A percentile compares a stretch with the other conserved stretches of the same genome.
phyloP scores from a whole-genome alignment of 2,888 invertebrate species.

The Drosophila anceps region DNA sequence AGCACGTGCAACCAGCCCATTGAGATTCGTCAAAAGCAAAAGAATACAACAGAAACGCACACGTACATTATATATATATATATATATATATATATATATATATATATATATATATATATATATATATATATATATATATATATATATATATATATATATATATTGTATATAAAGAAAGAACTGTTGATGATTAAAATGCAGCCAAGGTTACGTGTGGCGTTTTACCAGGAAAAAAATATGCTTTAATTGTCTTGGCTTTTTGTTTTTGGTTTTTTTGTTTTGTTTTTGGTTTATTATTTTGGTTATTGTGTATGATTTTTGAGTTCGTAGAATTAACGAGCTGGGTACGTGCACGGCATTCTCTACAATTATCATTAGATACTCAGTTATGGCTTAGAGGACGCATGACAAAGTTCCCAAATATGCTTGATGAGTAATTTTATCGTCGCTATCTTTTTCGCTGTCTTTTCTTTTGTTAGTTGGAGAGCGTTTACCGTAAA shows the following conservation, averaged over 20 bases:
- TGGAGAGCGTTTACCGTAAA: conserved; percentile 50
- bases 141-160: neutral
- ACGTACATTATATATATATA: neutral
- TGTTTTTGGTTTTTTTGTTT: conserved; percentile 18
- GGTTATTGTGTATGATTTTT: conserved; percentile 70
- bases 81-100: neutral
- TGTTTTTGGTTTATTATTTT: conserved; percentile 13
- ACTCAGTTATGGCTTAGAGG: conserved; percentile 25
- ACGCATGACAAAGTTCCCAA: conserved; percentile 59
- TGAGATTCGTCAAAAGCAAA: conserved; percentile 55
- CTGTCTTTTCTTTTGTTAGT: conserved; percentile 4
- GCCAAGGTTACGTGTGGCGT: conserved; percentile 77
- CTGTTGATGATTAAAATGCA: conserved; percentile 73
- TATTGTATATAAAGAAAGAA: neutral
- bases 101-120: neutral
- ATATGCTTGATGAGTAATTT: conserved; percentile 10
- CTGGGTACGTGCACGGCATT: conserved; percentile 70
- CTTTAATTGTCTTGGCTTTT: conserved; percentile 71
- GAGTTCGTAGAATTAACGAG: conserved; percentile 76
- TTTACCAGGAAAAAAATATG: conserved; percentile 51
- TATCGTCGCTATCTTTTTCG: neutral
- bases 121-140: neutral
- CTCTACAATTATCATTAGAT: conserved; percentile 36
- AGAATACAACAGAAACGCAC: conserved; percentile 8
- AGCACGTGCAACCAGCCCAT: conserved; percentile 69